A percentile compares a stretch with the other conserved stretches of the same genome.
Evolutionary conservation across 2,113 vertebrate genomes (phyloP).

Genomic region (Acanthochromis polyacanthus): DNA sequence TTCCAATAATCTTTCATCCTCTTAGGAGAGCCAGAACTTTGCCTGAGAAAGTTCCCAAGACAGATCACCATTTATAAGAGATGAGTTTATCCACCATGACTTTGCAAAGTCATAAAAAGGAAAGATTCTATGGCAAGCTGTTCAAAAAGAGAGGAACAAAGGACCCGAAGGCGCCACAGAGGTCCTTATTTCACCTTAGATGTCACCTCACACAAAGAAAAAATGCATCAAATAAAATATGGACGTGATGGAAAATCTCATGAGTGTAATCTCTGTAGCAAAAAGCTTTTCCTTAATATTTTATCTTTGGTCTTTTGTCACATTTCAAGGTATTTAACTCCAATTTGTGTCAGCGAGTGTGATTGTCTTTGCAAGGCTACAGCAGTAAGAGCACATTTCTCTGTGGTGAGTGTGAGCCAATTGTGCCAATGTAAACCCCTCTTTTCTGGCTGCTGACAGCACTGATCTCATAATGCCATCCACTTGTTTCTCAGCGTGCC

Average conservation of each 20-base stretch:
- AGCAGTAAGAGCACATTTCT: slow-evolving; percentile 2
- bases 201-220: slow-evolving; percentile 24
- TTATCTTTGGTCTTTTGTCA: slow-evolving; percentile 51
- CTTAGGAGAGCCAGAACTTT: slow-evolving; percentile 34
- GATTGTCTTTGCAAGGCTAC: slow-evolving; percentile 21
- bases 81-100: slow-evolving; percentile 36
- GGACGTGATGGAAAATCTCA: slow-evolving; percentile 5
- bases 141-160: neutral
- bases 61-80: slow-evolving; percentile 31
- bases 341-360: slow-evolving; percentile 38
- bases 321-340: slow-evolving; percentile 49
- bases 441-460: slow-evolving; percentile 35
- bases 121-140: neutral
- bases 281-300: slow-evolving; percentile 36
- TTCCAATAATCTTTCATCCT: slow-evolving; percentile 49
- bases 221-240: slow-evolving; percentile 3
- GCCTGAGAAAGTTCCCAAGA: slow-evolving; percentile 26
- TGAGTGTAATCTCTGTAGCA: slow-evolving; percentile 11
- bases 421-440: slow-evolving; percentile 37
- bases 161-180: neutral
- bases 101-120: slow-evolving; percentile 20
- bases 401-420: slow-evolving; percentile 18
- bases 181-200: slow-evolving; percentile 26
- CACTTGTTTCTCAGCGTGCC: neutral
- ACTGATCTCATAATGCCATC: slow-evolving; percentile 17